These are phyloP conservation scores for Altica lythri DNA, from an alignment of 2,888 invertebrate species.

Conservation along the genomic window DNA sequence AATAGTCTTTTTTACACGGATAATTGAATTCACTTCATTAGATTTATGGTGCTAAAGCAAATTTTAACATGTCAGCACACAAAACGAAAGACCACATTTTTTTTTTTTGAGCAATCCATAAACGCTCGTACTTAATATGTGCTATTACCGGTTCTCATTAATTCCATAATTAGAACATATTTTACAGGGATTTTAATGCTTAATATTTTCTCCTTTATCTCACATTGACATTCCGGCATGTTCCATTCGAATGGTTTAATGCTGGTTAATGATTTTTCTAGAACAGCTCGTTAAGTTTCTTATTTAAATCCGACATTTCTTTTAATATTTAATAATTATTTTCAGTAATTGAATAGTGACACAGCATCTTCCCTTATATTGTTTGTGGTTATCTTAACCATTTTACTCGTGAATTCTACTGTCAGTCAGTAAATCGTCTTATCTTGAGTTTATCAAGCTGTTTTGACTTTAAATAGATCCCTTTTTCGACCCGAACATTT, in stretches of 20 bases:
- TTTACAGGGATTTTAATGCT: slow-evolving; percentile 30
- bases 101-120: slow-evolving; percentile 16
- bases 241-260: slow-evolving; percentile 23
- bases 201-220: slow-evolving; percentile 25
- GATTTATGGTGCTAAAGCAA: no score
- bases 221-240: slow-evolving; percentile 18
- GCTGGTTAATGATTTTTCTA: slow-evolving; percentile 19
- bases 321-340: no score
- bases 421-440: slow-evolving; percentile 5
- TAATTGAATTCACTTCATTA: no score
- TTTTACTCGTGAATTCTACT: no score
- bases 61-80: background rate
- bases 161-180: slow-evolving; percentile 30
- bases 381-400: no score
- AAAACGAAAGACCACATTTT: slow-evolving; percentile 11
- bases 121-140: background rate
- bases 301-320: no score
- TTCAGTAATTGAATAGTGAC: no score
- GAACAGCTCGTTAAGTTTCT: no score
- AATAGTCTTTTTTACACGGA: no score
- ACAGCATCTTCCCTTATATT: no score
- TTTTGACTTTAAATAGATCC: slow-evolving; percentile 4
- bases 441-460: background rate
- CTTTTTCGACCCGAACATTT: background rate
- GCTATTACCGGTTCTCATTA: slow-evolving; percentile 26